Evolutionary conservation across 2,797 vertebrate species (phyloP).

Genomic region (Echeneis naucrates): DNA sequence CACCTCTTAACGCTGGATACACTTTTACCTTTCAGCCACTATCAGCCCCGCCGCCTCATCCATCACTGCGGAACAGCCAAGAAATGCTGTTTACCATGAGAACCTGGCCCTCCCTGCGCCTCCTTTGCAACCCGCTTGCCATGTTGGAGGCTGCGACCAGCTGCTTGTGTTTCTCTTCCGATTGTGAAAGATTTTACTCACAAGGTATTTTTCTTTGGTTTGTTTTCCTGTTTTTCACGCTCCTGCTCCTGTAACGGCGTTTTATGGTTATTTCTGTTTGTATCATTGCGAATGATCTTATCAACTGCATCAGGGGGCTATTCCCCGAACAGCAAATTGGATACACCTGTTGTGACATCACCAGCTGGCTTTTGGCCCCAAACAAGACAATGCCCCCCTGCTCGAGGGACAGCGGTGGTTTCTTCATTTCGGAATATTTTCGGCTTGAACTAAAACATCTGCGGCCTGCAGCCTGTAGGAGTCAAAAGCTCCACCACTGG

Average conservation of each 20-base stretch:
- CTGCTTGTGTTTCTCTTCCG: no score
- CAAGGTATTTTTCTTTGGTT: background rate
- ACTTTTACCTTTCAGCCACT: slow-evolving; percentile 67
- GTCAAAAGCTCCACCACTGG: background rate
- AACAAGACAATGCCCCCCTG: no score
- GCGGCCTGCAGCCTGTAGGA: background rate
- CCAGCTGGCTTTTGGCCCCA: background rate
- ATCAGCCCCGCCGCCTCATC: slow-evolving; percentile 50
- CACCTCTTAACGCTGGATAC: slow-evolving; percentile 26
- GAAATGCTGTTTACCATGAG: slow-evolving; percentile 21
- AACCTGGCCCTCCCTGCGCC: slow-evolving; percentile 3
- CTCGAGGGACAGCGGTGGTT: no score
- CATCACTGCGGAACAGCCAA: slow-evolving; percentile 48
- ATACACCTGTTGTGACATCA: slow-evolving; percentile 1
- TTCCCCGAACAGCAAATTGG: no score
- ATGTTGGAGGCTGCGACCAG: background rate
- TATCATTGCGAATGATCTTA: no score
- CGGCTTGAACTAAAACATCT: background rate
- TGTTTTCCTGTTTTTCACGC: no score
- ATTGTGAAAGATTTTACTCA: no score
- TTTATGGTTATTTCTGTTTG: no score
- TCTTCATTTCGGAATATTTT: background rate
- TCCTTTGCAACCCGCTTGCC: background rate
- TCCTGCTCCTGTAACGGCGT: no score
- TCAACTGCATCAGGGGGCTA: background rate